Evolutionary conservation across 1,140 invertebrate species (phyloP), one percentile per base, ranked within the genome.

Genomic region (Coenobita brevimanus): DNA sequence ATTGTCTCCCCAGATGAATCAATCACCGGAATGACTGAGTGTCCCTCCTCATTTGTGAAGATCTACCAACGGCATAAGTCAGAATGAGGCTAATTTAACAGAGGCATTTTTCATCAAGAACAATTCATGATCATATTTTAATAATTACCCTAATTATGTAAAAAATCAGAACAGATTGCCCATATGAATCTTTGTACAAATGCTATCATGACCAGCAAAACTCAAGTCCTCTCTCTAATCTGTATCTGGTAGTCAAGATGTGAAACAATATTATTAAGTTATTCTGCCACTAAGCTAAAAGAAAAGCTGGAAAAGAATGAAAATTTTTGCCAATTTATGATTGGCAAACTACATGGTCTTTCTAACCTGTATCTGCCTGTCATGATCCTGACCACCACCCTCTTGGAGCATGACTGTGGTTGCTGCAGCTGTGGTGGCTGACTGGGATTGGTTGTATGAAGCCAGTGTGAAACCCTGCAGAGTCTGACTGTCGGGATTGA

Each of bases 1-100:
- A 87, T 87, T 24, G 84, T 79, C 54, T 87, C 84, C 67, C 84
- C 84, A 8, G 84, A 87, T 2, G 84, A 80, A 69, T 87, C 79
- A 24, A 87, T 87, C 36, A 87, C 84, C 0, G 84, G 84, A 24
- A 87, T 87, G 27, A 87, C 84, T 17, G 84, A 87, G 24, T 79
- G 84, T 0, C 84, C 84, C 3, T 87, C 76, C 8, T 87, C 84
- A 38, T 87, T 87, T 10, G 71, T 76, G 46, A 75, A 73, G 33
- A 87, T 87, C 84, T 87, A 75, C 8, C 78, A 86, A 60, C 10
- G 75, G 36, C 8, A 54, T 27, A 15, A 0, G 60, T 0, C 10
- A 2, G 67, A 0, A 27, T 41, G 21, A 27, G 27, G 21, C 13
- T 64, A 2, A 0, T 69, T 30, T 15, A 69, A 57, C 8, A 54